Conservation (phyloP, 2,888 invertebrate species). For the Pachymerium ferrugineum region DNA sequence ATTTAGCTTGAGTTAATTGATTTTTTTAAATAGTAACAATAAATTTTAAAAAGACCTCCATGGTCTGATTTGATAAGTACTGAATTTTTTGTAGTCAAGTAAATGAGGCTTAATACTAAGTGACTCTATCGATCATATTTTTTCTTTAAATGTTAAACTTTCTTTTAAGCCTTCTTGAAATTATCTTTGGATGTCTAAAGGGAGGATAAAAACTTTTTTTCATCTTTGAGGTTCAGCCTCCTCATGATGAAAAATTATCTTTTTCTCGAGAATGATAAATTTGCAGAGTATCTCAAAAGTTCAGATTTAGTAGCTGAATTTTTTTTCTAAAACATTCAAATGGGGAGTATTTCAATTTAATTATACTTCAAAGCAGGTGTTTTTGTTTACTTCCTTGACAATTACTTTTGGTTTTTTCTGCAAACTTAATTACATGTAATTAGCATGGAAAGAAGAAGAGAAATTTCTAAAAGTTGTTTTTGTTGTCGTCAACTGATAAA, state of each 20-base stretch:
- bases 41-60: no score
- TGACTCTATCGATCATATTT: conserved; percentile 1
- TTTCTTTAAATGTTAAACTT: neutral
- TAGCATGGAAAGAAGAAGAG: neutral
- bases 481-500: conserved; percentile 1
- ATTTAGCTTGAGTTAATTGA: no score
- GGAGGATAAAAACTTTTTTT: neutral
- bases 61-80: no score
- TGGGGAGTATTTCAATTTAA: neutral
- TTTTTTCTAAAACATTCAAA: no score
- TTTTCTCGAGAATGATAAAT: neutral
- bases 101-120: conserved; percentile 6
- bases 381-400: conserved; percentile 16
- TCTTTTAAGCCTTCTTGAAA: neutral
- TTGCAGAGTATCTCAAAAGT: neutral
- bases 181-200: neutral
- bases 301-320: no score
- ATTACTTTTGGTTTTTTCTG: neutral
- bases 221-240: neutral
- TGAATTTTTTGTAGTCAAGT: neutral
- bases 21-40: neutral
- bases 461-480: neutral
- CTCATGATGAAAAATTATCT: neutral
- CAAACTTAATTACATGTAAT: neutral
- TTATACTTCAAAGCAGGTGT: neutral